Conservation (phyloP, 2,797 vertebrate species). For the Valencia hispanica region DNA sequence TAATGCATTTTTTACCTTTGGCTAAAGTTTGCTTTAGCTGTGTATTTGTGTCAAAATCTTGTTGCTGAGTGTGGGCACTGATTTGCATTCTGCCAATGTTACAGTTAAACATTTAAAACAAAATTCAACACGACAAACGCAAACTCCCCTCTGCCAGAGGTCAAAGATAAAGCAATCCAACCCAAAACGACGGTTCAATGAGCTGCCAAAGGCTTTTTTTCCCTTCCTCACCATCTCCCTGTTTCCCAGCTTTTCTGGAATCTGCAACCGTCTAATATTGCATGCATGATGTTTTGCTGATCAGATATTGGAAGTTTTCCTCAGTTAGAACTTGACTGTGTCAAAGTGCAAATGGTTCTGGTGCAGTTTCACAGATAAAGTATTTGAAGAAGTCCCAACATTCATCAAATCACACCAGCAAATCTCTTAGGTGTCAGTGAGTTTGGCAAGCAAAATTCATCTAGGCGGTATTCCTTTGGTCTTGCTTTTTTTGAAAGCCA, state of each 20-base stretch:
- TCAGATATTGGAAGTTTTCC: neutral
- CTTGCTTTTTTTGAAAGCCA: conserved; percentile 15
- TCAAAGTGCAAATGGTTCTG: conserved; percentile 20
- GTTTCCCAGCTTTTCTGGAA: neutral
- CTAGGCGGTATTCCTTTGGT: neutral
- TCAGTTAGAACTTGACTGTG: conserved; percentile 15
- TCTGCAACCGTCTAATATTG: conserved; percentile 13
- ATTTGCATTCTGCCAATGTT: neutral
- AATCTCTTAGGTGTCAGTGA: conserved; percentile 22
- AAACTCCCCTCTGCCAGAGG: neutral
- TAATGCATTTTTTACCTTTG: neutral
- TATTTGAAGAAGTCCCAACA: neutral
- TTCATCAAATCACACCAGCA: conserved; percentile 3
- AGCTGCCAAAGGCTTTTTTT: conserved; percentile 10
- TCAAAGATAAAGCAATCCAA: conserved; percentile 6
- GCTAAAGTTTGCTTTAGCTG: neutral
- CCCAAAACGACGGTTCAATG: conserved; percentile 4
- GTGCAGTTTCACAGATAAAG: conserved; percentile 1
- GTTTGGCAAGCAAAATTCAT: conserved; percentile 36
- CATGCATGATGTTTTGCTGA: neutral
- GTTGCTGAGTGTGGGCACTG: neutral
- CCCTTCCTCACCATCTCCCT: neutral
- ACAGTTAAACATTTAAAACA: conserved; percentile 8
- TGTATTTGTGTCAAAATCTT: neutral
- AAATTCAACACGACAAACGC: neutral